phyloP scores from a whole-genome alignment of 2,888 invertebrate genomes.

The Tetheella fluctuosa region DNA sequence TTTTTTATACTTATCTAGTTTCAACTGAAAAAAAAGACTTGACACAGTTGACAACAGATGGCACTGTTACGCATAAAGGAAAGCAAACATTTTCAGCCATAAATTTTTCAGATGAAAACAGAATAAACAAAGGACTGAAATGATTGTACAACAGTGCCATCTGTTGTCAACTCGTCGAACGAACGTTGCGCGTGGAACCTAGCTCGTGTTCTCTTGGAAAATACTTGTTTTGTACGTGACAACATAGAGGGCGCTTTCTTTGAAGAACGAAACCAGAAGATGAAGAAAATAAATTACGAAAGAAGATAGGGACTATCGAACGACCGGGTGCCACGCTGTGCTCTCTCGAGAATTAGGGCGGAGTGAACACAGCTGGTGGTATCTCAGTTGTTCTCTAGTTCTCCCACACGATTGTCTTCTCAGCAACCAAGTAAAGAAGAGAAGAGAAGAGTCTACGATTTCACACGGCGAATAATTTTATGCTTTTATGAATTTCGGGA shows the following conservation, averaged over 20 bases:
- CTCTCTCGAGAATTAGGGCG: conserved; percentile 91
- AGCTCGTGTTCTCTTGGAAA: conserved; percentile 17
- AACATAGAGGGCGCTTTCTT: conserved; percentile 26
- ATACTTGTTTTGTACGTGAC: conserved; percentile 30
- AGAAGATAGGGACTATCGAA: conserved; percentile 78
- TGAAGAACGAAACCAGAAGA: conserved; percentile 22
- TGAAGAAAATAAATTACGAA: conserved; percentile 26
- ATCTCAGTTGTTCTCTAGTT: conserved; percentile 93
- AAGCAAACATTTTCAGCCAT: too few species aligned
- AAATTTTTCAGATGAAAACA: too few species aligned
- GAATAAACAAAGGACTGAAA: too few species aligned
- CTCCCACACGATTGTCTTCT: conserved; percentile 46
- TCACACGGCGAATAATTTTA: background rate
- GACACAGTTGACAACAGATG: too few species aligned
- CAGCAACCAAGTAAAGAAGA: conserved; percentile 13
- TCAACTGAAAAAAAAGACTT: too few species aligned
- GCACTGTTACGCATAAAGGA: too few species aligned
- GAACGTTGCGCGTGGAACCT: conserved; percentile 19
- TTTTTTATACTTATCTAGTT: too few species aligned
- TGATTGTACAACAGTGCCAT: conserved; percentile 55
- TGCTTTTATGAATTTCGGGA: background rate
- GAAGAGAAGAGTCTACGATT: conserved; percentile 12
- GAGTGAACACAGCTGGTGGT: conserved; percentile 99
- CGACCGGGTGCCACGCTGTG: conserved; percentile 99
- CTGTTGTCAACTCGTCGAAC: conserved; percentile 39